These are phyloP conservation scores for Hydractinia echinata DNA, from an alignment of 30 jellyfish, hydroid and myxozoan genomes.

Conservation along the genomic window DNA sequence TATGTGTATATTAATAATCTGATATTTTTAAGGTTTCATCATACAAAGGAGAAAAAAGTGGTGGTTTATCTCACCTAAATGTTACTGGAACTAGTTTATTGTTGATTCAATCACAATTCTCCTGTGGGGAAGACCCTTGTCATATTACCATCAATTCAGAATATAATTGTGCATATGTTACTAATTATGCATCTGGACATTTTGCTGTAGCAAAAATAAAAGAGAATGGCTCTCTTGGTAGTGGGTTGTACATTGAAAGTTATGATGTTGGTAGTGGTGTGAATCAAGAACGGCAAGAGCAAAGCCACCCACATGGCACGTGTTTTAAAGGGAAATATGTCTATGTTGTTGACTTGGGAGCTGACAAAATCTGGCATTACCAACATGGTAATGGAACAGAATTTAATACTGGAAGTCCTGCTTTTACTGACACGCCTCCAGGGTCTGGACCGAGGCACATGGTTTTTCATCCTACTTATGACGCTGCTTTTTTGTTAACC, in stretches of 20 bases:
- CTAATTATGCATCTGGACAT: conserved; percentile 39
- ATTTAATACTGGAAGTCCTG: conserved; percentile 3
- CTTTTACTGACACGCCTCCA: conserved; percentile 15
- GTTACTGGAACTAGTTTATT: background rate
- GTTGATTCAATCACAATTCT: conserved; percentile 25
- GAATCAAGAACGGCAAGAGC: conserved; percentile 20
- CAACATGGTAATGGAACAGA: conserved; percentile 33
- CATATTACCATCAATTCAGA: conserved; percentile 5
- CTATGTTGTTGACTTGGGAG: conserved; percentile 41
- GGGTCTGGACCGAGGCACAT: conserved; percentile 51
- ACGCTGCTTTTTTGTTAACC: conserved; percentile 29
- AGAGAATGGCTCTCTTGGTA: conserved; percentile 23
- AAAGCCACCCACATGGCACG: conserved; percentile 43
- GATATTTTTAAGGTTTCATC: conserved; percentile 5
- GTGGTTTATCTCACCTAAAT: conserved; percentile 26
- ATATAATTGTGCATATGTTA: conserved; percentile 18
- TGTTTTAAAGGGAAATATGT: conserved; percentile 26
- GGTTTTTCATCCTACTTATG: conserved; percentile 30
- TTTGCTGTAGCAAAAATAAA: conserved; percentile 30
- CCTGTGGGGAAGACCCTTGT: conserved; percentile 39
- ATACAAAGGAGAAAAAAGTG: conserved; percentile 34
- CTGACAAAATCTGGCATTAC: conserved; percentile 35
- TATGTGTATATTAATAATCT: too few relatives aligned
- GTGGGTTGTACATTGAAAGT: conserved; percentile 29
- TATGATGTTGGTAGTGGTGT: conserved; percentile 34